phyloP scores from a whole-genome alignment of 2,888 invertebrate species.

The Caenorhabditis virilis region DNA sequence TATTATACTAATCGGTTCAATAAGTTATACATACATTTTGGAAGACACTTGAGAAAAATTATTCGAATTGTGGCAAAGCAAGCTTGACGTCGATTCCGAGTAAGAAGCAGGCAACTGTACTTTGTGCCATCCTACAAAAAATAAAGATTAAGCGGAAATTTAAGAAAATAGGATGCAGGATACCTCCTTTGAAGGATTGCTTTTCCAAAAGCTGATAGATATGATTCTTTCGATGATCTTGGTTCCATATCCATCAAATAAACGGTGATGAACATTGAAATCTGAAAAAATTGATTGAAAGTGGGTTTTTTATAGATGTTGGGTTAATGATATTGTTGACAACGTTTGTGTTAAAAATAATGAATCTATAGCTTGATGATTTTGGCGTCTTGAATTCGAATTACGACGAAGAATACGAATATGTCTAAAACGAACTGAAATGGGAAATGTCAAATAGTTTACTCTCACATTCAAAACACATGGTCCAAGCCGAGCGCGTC shows the following conservation, averaged over 20 bases:
- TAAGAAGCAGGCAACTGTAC: conserved; percentile 67
- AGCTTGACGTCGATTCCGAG: conserved; percentile 67
- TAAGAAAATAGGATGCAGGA: not conserved
- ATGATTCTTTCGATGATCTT: conserved; percentile 61
- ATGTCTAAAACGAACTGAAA: too few species aligned
- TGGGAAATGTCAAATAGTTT: too few species aligned
- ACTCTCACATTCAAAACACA: too few species aligned
- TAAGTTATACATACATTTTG: conserved; percentile 1
- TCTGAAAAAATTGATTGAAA: conserved; percentile 53
- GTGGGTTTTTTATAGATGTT: too few species aligned
- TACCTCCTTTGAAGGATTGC: conserved; percentile 62
- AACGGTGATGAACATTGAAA: conserved; percentile 68
- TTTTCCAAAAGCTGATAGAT: conserved; percentile 67
- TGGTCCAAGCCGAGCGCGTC: too few species aligned
- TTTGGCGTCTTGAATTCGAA: too few species aligned
- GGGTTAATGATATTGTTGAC: too few species aligned
- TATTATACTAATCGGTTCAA: not conserved
- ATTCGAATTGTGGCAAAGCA: conserved; percentile 49
- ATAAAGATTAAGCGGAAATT: not conserved
- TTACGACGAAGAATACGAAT: too few species aligned
- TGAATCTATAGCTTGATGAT: too few species aligned
- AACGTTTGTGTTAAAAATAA: too few species aligned
- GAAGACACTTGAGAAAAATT: too few species aligned
- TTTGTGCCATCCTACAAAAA: conserved; percentile 64
- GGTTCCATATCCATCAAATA: conserved; percentile 68